These are phyloP conservation scores for Gnathonemus longibarbis DNA, from an alignment of 2,113 vertebrate genomes.

Conservation along the genomic window DNA sequence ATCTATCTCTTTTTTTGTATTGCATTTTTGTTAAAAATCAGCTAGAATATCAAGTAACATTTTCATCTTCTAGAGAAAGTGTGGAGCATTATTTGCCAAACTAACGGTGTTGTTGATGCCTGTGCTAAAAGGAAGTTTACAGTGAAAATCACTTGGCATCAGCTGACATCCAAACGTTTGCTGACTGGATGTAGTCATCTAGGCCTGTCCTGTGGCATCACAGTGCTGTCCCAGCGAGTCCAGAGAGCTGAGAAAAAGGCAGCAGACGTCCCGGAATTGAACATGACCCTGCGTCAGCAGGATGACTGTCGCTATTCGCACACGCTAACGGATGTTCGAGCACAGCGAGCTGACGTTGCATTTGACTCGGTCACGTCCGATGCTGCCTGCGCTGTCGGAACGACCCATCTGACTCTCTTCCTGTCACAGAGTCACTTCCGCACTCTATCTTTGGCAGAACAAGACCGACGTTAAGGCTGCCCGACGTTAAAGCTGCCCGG, in stretches of 20 bases:
- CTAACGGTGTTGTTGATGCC: neutral
- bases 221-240: neutral
- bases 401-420: neutral
- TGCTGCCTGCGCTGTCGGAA: neutral
- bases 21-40: neutral
- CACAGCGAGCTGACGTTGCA: neutral
- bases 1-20: neutral
- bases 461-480: neutral
- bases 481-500: neutral
- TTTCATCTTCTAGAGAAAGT: neutral
- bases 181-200: neutral
- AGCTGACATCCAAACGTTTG: neutral
- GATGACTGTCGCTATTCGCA: neutral
- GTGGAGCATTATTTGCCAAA: neutral
- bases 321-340: neutral
- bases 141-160: neutral
- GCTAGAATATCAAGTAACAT: neutral
- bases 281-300: neutral
- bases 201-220: neutral
- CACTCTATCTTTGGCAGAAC: neutral
- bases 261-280: neutral
- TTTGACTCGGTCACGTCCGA: neutral
- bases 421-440: neutral
- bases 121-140: neutral
- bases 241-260: neutral